Evolutionary conservation across 2,888 invertebrate genomes (phyloP).

Genomic region (Tillus elongatus): DNA sequence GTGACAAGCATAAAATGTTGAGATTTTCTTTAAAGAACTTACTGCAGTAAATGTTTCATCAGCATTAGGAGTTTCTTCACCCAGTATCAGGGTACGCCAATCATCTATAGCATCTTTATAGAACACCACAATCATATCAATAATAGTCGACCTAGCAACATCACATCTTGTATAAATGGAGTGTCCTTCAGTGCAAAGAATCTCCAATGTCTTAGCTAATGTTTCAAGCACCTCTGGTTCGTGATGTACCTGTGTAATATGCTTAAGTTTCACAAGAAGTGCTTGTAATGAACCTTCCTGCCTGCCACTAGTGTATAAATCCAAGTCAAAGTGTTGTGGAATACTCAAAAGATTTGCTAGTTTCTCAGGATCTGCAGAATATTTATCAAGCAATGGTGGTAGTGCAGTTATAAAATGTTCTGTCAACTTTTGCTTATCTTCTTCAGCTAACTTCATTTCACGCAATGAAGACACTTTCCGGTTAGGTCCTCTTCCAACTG

Average conservation of each 20-base stretch:
- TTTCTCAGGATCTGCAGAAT: constrained; percentile 94
- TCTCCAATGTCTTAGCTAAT: constrained; percentile 85
- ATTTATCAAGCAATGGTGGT: constrained; percentile 86
- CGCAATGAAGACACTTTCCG: constrained; percentile 55
- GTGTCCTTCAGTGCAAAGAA: constrained; percentile 78
- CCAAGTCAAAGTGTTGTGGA: constrained; percentile 94
- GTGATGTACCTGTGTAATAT: constrained; percentile 85
- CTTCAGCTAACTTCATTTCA: constrained; percentile 54
- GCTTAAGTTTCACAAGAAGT: constrained; percentile 76
- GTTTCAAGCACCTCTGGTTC: constrained; percentile 69
- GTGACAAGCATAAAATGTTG: constrained; percentile 91
- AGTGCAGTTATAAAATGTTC: constrained; percentile 91
- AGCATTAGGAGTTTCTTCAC: constrained; percentile 83
- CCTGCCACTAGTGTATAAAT: constrained; percentile 90
- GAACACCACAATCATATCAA: constrained; percentile 82
- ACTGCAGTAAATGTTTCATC: constrained; percentile 90
- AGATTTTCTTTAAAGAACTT: constrained; percentile 86
- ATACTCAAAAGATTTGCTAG: constrained; percentile 86
- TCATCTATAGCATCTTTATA: constrained; percentile 81
- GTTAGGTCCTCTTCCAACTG: constrained; percentile 86
- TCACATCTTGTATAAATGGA: constrained; percentile 84
- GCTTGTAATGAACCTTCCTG: constrained; percentile 82
- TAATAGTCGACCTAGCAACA: constrained; percentile 81
- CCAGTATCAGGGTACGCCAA: constrained; percentile 60
- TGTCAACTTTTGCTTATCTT: constrained; percentile 87